These are phyloP conservation scores for Busarellus nigricollis DNA, from an alignment of 2,797 vertebrate species.

Conservation along the genomic window DNA sequence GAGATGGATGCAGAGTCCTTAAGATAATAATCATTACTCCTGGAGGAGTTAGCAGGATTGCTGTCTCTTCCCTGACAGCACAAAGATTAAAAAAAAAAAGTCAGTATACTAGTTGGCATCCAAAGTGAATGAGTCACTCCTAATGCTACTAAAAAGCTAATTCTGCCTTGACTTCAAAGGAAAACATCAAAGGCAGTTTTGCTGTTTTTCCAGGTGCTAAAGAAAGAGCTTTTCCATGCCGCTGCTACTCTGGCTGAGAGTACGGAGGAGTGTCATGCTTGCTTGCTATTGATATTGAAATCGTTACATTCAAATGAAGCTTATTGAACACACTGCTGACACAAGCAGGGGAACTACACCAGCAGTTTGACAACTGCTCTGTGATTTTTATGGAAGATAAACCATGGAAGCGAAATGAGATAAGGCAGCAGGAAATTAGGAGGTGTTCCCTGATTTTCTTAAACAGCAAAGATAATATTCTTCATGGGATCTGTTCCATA, in stretches of 20 bases:
- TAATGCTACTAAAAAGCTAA: neutral
- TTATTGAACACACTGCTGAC: neutral
- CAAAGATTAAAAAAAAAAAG: neutral
- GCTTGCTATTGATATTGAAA: neutral
- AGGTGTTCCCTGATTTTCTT: neutral
- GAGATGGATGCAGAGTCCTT: neutral
- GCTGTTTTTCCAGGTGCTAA: neutral
- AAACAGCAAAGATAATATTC: neutral
- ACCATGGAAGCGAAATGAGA: neutral
- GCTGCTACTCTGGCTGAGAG: neutral
- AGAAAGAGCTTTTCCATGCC: neutral
- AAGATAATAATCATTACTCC: neutral
- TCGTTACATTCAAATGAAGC: neutral
- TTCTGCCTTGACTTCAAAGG: constrained; percentile 38
- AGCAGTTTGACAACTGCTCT: neutral
- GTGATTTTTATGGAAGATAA: neutral
- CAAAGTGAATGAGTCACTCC: neutral
- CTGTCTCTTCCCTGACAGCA: neutral
- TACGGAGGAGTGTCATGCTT: neutral
- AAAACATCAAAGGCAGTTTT: constrained; percentile 8
- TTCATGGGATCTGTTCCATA: neutral
- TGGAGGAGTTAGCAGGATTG: neutral
- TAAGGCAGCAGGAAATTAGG: constrained; percentile 4
- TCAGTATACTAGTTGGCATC: neutral
- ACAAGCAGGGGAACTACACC: neutral